phyloP scores from a whole-genome alignment of 2,888 invertebrate species.

The Orthosia cruda region DNA sequence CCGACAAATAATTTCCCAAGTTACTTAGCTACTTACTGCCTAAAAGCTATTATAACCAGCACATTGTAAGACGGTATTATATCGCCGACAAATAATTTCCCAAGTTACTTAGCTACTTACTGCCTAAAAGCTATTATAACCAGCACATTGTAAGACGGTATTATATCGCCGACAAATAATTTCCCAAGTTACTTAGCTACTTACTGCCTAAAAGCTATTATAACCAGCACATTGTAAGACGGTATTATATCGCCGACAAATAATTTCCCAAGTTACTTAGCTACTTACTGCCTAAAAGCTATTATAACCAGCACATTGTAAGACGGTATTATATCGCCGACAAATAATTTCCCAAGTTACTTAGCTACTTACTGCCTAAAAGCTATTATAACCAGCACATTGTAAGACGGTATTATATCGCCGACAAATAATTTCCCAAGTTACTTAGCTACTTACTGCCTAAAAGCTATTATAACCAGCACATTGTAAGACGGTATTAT shows the following conservation, averaged over 20 bases:
- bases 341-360: not conserved
- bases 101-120: not conserved
- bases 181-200: not conserved
- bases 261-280: not conserved
- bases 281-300: not conserved
- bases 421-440: not conserved
- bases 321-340: constrained; percentile 3
- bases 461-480: not conserved
- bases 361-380: not conserved
- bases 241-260: constrained; percentile 7
- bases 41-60: not conserved
- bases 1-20: not conserved
- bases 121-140: not conserved
- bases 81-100: not conserved
- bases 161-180: not conserved
- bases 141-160: not conserved
- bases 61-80: constrained; percentile 18
- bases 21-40: not conserved
- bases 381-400: not conserved
- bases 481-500: constrained; percentile 18
- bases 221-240: not conserved
- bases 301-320: not conserved
- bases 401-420: too few relatives aligned
- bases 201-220: not conserved
- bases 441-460: not conserved